Evolutionary conservation across 2,797 vertebrate species (phyloP), one percentile per base, ranked within the genome.

Genomic region (Eutrigla gurnardus): DNA sequence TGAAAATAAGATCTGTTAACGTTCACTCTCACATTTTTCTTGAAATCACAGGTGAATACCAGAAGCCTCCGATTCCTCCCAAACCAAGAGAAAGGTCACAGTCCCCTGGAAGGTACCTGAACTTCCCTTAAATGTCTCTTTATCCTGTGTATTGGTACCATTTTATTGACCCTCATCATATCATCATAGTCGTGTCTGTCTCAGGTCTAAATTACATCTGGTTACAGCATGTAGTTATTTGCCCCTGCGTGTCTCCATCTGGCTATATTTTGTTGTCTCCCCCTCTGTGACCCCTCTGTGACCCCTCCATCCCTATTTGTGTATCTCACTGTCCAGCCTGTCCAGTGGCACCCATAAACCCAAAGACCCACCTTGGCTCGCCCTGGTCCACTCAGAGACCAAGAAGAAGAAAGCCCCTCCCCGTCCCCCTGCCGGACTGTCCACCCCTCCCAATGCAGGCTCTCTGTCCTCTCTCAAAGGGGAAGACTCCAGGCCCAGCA

Each of bases 291-390:
- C 57, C 81, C 71, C 50, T 64, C 33, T 90, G 78, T 92, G 88
- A 89, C 63, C 78, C 80, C 79, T 66, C 73, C 88, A 77, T 75
- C 74, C 65, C 54, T 85, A 60, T 89, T 63, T 92, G 83, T 92
- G 76, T 92, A 5, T 87, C 76, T 91, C 79, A 81, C 75, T 78
- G 84, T 91, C 81, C 83, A 93, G 92, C 88, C 82, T 91, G 67
- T 90, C 92, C 75, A 91, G 83, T 91, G 93, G 92, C 83, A 78
- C 88, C 73, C 92, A 89, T 86, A 95, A 94, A 93, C 85, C 93
- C 82, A 99, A 97, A 93, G 97, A 98, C 75, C 98, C 98, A 3
- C 98, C 98, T 0, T 99, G 98, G 98, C 96, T 99, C 78, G 89
- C 95, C 3, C 94, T 99, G 87, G 98, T 99, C 78, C 96, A 97